Conservation (phyloP, 2,113 vertebrate species). For the Phocoena phocoena region DNA sequence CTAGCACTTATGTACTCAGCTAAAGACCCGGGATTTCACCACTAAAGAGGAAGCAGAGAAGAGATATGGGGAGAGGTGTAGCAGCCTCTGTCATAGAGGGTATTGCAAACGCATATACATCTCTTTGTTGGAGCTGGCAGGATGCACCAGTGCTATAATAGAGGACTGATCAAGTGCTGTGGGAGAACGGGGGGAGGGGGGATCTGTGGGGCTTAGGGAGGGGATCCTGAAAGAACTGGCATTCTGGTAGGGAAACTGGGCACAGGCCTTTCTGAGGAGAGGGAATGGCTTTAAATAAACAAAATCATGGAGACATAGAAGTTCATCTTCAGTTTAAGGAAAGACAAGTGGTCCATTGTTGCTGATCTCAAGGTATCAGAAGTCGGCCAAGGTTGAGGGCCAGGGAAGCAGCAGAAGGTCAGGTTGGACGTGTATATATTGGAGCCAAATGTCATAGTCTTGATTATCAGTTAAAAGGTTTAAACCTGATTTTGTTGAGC, state of each 20-base stretch:
- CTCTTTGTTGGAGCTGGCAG: neutral
- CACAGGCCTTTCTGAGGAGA: neutral
- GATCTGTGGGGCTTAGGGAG: neutral
- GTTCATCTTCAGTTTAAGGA: neutral
- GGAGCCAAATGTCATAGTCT: neutral
- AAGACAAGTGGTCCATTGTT: neutral
- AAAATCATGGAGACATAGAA: neutral
- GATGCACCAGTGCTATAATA: neutral
- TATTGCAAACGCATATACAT: neutral
- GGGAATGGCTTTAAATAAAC: neutral
- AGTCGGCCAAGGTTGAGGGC: neutral
- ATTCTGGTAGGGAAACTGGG: neutral
- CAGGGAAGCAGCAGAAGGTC: neutral
- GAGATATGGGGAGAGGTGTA: neutral
- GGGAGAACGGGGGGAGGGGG: neutral
- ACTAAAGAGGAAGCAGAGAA: neutral
- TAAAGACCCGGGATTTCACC: neutral
- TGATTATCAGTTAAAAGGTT: neutral
- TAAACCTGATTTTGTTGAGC: neutral
- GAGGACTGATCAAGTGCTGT: neutral
- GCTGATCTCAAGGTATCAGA: neutral
- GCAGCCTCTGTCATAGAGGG: neutral
- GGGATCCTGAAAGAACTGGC: neutral
- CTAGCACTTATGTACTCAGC: neutral
- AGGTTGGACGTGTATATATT: neutral